Percentiles rank a stretch among this genome's conserved stretches.
phyloP scores from a whole-genome alignment of 37 sponge, comb jelly and placozoan species.

The Geodia barretti region DNA sequence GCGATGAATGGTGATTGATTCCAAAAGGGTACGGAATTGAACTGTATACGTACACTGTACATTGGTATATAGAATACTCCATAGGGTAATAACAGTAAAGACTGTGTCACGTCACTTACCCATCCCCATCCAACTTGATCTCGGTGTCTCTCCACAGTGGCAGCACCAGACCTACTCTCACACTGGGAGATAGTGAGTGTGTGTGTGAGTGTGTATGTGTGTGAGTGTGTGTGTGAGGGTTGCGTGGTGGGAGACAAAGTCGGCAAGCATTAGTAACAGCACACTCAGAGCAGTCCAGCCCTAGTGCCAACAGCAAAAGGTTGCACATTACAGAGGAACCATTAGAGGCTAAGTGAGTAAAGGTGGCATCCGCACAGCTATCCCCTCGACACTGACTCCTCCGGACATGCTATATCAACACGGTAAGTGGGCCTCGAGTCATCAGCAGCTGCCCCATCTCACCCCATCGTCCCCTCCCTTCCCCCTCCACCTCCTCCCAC shows the following conservation, averaged over 20 bases:
- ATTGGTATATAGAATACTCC: background rate
- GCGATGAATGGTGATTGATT: background rate
- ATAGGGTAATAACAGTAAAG: background rate
- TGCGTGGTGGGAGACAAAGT: constrained; percentile 8
- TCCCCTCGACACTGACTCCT: too few species aligned
- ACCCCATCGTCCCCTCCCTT: too few species aligned
- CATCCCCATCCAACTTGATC: constrained; percentile 89
- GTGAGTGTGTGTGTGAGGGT: constrained; percentile 15
- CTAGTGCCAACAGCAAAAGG: too few species aligned
- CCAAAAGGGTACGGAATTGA: background rate
- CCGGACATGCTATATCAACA: too few species aligned
- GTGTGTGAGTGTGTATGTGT: background rate
- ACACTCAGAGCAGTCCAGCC: too few species aligned
- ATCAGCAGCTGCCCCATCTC: too few species aligned
- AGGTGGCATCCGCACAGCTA: too few species aligned
- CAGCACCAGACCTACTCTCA: constrained; percentile 76
- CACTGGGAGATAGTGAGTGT: constrained; percentile 29
- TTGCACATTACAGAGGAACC: too few species aligned
- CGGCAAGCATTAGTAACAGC: too few species aligned
- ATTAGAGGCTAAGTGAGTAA: too few species aligned
- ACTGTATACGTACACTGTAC: background rate
- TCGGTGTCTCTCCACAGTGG: constrained; percentile 87
- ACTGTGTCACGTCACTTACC: constrained; percentile 55
- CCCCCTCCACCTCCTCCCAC: too few species aligned
- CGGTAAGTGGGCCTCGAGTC: too few species aligned